Conservation (phyloP, 2,888 invertebrate species). For the Eumacrocentrus americanus region DNA sequence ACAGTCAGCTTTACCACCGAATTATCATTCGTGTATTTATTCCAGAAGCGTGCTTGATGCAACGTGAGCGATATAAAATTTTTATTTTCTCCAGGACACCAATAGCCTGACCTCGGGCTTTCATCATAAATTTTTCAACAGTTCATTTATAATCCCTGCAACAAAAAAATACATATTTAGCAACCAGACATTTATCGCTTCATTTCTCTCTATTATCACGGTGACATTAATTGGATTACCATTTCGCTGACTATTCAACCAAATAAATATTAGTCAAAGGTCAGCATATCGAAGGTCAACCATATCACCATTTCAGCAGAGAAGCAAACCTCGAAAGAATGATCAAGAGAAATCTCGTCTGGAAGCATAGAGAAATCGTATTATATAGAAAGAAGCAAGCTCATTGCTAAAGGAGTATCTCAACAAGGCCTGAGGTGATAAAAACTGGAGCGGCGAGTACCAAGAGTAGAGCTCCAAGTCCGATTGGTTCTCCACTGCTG, state of each 20-base stretch:
- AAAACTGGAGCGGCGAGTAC: slow-evolving; percentile 15
- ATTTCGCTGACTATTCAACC: no score
- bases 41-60: slow-evolving; percentile 28
- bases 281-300: no score
- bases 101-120: slow-evolving; percentile 28
- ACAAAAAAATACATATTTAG: neutral
- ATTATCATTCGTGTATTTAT: slow-evolving; percentile 24
- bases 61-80: slow-evolving; percentile 37
- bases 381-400: neutral
- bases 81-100: slow-evolving; percentile 27
- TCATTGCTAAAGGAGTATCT: no score
- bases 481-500: no score
- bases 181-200: no score
- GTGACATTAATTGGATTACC: no score
- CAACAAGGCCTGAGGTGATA: no score
- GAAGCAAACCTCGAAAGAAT: no score
- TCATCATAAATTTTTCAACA: neutral
- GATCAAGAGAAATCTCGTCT: slow-evolving; percentile 5
- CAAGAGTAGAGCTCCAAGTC: no score
- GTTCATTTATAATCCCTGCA: neutral
- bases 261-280: no score
- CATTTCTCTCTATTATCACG: no score
- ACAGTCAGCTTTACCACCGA: slow-evolving; percentile 14
- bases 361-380: neutral
- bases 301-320: no score